phyloP scores from a whole-genome alignment of 2,888 invertebrate species.

The Papilio elwesi region DNA sequence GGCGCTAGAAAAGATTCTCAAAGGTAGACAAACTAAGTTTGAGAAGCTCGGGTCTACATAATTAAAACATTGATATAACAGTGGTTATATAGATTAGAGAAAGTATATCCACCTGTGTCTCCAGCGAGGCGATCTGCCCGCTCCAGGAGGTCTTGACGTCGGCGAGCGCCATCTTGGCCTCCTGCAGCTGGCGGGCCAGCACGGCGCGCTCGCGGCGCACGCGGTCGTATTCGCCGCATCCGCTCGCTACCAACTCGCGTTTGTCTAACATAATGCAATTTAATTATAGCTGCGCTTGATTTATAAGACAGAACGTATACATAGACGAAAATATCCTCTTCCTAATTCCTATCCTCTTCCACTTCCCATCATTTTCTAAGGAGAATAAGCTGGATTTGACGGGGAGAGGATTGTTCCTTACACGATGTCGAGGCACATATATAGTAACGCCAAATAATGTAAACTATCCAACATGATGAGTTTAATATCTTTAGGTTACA shows the following conservation, averaged over 20 bases:
- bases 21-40: not conserved
- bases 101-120: conserved; percentile 88
- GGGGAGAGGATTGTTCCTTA: too few species aligned
- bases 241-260: conserved; percentile 61
- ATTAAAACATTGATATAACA: not conserved
- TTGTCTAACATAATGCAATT: conserved; percentile 57
- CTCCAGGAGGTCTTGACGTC: conserved; percentile 97
- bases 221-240: conserved; percentile 68
- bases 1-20: too few species aligned
- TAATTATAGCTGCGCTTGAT: too few species aligned
- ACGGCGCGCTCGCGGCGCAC: conserved; percentile 78
- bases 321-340: too few species aligned
- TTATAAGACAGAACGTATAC: too few species aligned
- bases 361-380: too few species aligned
- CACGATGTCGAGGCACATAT: too few species aligned
- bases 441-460: too few species aligned
- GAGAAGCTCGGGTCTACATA: not conserved
- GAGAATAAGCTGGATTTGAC: too few species aligned
- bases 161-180: conserved; percentile 92
- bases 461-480: too few species aligned
- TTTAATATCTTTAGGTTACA: too few species aligned
- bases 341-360: too few species aligned
- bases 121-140: conserved; percentile 93
- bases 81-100: not conserved
- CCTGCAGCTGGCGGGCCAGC: conserved; percentile 91